Base-by-base conservation (phyloP, 2,113 vertebrate species). In the Ochotona princeps region DNA sequence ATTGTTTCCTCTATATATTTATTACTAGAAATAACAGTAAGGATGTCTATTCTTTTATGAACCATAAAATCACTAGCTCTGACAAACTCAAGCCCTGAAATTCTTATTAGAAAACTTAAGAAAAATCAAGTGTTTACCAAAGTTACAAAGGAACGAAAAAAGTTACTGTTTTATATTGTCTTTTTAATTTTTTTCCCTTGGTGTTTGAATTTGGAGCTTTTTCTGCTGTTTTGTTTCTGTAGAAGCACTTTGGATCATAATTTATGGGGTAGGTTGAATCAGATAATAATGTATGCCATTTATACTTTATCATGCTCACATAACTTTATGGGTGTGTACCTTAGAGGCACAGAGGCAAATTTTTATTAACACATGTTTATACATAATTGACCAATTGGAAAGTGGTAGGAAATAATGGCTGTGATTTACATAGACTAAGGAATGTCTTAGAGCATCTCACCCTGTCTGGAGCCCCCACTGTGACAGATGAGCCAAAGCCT, bases 401-500 rank as follows among this genome's bases (percentile, higher is more conserved):
- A 98, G 97, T 91, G 95, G 97, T 96, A 97, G 97, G 97, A 97
- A 97, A 97, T 98, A 98, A 98, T 98, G 96, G 96, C 97, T 98
- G 95, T 98, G 98, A 98, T 98, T 98, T 98, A 98, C 98, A 97
- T 97, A 97, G 97, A 97, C 98, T 97, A 97, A 97, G 97, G 98
- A 98, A 98, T 98, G 98, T 98, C 98, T 98, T 98, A 97, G 95
- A 98, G 98, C 98, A 98, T 98, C 98, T 98, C 98, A 98, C 96
- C 98, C 98, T 98, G 98, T 98, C 97, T 98, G 98, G 98, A 98
- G 96, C 97, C 97, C 98, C 98, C 96, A 97, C 97, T 98, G 98
- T 98, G 98, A 98, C 98, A 98, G 98, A 98, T 98, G 98, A 98
- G 97, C 96, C 97, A 97, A 97, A 97, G 98, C 98, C 98, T 97